Evolutionary conservation across 2,888 invertebrate genomes (phyloP).

Genomic region (Calephelis perditalis): DNA sequence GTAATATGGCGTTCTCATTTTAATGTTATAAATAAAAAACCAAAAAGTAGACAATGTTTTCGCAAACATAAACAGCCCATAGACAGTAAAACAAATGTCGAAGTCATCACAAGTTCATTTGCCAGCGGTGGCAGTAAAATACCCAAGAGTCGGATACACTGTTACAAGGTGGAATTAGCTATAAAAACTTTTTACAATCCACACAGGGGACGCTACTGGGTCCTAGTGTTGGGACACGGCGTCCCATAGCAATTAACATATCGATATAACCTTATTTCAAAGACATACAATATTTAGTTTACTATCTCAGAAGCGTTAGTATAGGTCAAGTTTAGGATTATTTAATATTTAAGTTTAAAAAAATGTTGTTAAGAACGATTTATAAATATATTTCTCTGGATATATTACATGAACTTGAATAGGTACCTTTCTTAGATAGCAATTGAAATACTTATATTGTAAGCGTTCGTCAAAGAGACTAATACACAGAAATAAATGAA

Average conservation of each 20-base stretch:
- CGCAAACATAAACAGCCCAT: conserved; percentile 42
- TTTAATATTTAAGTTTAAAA: no score
- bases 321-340: no score
- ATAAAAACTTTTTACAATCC: conserved; percentile 74
- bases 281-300: background rate
- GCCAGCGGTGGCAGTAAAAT: conserved; percentile 50
- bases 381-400: no score
- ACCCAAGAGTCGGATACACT: conserved; percentile 28
- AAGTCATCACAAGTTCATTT: conserved; percentile 47
- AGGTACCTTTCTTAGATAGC: no score
- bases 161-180: conserved; percentile 51
- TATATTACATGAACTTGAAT: no score
- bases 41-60: background rate
- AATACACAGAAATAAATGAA: no score
- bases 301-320: no score
- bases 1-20: no score
- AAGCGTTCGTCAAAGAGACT: no score
- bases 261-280: background rate
- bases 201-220: conserved; percentile 34
- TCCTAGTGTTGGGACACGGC: conserved; percentile 28
- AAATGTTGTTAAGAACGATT: no score
- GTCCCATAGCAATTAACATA: background rate
- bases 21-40: no score
- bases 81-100: conserved; percentile 51
- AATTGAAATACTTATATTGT: no score